These are phyloP conservation scores for Mycteria americana DNA, from an alignment of 2,797 vertebrate species.

Conservation along the genomic window DNA sequence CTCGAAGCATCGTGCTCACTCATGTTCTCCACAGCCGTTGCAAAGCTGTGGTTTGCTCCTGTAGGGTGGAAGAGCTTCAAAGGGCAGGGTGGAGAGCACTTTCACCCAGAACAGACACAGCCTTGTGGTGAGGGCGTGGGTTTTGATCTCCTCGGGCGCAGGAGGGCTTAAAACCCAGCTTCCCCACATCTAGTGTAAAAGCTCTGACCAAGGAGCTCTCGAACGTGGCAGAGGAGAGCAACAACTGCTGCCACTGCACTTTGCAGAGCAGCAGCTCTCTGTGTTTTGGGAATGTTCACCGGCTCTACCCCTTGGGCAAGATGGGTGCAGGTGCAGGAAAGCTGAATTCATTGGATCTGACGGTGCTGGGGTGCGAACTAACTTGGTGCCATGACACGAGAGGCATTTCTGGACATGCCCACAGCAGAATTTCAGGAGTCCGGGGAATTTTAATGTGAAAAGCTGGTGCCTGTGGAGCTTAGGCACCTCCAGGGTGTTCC, in stretches of 20 bases:
- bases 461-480: background rate
- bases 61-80: constrained; percentile 53
- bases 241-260: background rate
- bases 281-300: background rate
- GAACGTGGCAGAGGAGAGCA: background rate
- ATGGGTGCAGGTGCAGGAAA: constrained; percentile 8
- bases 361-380: background rate
- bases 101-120: constrained; percentile 17
- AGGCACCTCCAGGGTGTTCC: constrained; percentile 13
- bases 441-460: constrained; percentile 47
- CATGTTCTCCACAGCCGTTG: background rate
- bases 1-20: background rate
- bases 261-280: background rate
- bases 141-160: background rate
- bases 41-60: background rate
- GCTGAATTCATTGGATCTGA: constrained; percentile 12
- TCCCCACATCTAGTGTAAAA: constrained; percentile 58
- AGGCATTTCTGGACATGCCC: constrained; percentile 50
- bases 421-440: constrained; percentile 38
- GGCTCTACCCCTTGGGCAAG: background rate
- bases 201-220: background rate
- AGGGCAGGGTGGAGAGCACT: constrained; percentile 52
- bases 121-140: background rate
- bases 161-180: constrained; percentile 8
- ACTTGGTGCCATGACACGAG: background rate